Evolutionary conservation across 2,888 invertebrate species (phyloP), one percentile per base, ranked within the genome.

Genomic region (Tineola bisselliella): DNA sequence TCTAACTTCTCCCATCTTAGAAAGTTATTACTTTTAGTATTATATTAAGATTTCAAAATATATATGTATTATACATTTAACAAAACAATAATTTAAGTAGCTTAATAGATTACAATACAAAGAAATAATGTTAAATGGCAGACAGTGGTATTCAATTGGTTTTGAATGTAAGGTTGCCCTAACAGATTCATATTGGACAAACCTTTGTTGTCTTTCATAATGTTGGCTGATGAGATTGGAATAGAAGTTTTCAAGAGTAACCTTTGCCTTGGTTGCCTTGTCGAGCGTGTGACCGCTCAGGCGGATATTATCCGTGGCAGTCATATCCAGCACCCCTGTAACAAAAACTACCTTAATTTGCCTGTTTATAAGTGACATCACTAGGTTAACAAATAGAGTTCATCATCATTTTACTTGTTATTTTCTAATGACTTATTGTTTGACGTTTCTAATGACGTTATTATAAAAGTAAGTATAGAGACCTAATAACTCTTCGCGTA

Each of bases 211-310:
- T 72, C 99, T 91, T 88, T 99, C 99, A 73, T 97, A 94, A 86
- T 98, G 97, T 84, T 99, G 99, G 70, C 96, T 93, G 78, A 99
- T 94, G 76, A 99, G 92, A 88, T 99, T 99, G 83, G 96, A 96
- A 87, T 99, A 99, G 89, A 98, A 99, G 88, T 98, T 99, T 88
- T 99, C 99, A 77, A 99, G 88, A 63, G 98, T 97, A 78, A 99
- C 94, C 89, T 99, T 98, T 70, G 99, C 98, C 88, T 98, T 97
- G 78, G 98, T 98, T 71, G 98, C 98, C 88, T 98, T 99, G 90
- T 99, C 98, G 86, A 96, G 90, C 75, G 98, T 98, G 88, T 98
- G 96, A 77, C 96, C 96, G 89, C 96, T 96, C 89, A 98, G 96
- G 88, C 95, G 94, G 84, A 96, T 94, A 75, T 90, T 93, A 83